Conservation (phyloP, 2,888 invertebrate genomes). For the Colostygia pectinataria region DNA sequence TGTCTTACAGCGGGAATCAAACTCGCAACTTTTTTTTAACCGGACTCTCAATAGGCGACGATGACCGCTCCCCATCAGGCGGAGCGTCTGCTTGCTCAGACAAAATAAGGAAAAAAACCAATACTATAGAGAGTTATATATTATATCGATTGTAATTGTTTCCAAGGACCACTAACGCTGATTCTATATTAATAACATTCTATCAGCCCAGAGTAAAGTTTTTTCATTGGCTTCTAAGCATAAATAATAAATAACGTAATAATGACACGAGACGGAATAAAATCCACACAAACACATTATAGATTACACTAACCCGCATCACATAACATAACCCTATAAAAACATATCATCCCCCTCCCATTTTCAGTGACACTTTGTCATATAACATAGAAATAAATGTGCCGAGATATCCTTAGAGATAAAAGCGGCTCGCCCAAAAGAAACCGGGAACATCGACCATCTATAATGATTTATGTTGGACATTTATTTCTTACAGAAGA, state of each 20-base stretch:
- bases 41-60: too few species aligned
- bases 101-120: too few species aligned
- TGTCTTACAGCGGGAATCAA: too few species aligned
- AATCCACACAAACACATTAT: constrained; percentile 4
- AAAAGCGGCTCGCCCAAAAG: constrained; percentile 47
- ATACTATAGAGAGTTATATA: too few species aligned
- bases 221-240: too few species aligned
- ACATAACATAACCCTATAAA: constrained; percentile 26
- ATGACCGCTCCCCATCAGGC: too few species aligned
- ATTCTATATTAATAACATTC: too few species aligned
- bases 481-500: constrained; percentile 60
- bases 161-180: too few species aligned
- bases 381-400: constrained; percentile 39
- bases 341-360: constrained; percentile 32
- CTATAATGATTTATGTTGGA: constrained; percentile 74
- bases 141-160: too few species aligned
- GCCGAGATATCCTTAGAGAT: constrained; percentile 41
- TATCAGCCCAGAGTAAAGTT: too few species aligned
- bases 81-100: too few species aligned
- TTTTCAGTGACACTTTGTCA: constrained; percentile 40
- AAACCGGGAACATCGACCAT: constrained; percentile 56
- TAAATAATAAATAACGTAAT: background rate
- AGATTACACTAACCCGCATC: constrained; percentile 26
- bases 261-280: constrained; percentile 5
- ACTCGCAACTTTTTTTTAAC: too few species aligned